These are phyloP conservation scores for Molorchus minor DNA, from an alignment of 2,888 invertebrate genomes.

Conservation along the genomic window DNA sequence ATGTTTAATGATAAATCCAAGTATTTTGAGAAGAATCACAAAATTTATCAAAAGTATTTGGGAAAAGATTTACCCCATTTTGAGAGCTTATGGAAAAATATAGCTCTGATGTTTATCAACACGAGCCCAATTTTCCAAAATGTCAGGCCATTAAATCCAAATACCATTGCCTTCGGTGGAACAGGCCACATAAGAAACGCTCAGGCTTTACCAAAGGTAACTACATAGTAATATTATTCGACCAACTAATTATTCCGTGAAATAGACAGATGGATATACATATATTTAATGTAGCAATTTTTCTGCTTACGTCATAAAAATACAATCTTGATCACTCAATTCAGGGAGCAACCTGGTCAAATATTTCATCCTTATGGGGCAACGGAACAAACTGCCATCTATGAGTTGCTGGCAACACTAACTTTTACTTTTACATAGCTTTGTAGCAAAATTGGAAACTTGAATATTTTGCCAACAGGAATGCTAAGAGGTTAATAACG, in stretches of 20 bases:
- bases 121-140: conserved; percentile 54
- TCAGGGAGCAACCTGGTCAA: too few species aligned
- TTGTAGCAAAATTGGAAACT: too few species aligned
- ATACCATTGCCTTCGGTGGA: conserved; percentile 53
- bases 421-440: too few species aligned
- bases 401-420: too few species aligned
- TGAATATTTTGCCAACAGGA: too few species aligned
- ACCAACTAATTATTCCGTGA: too few species aligned
- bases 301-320: too few species aligned
- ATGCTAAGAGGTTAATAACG: too few species aligned
- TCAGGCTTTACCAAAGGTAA: conserved; percentile 50
- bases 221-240: conserved; percentile 25
- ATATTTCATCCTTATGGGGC: too few species aligned
- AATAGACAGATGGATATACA: too few species aligned
- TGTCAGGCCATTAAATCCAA: conserved; percentile 52
- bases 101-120: conserved; percentile 55
- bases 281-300: not conserved
- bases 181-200: conserved; percentile 49
- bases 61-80: conserved; percentile 49
- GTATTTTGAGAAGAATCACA: conserved; percentile 35
- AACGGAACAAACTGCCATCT: too few species aligned
- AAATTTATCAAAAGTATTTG: conserved; percentile 47
- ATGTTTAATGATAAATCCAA: conserved; percentile 14
- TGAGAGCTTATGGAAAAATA: conserved; percentile 47
- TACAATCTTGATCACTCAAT: too few species aligned